These are phyloP conservation scores for Horisme vitalbata DNA, from an alignment of 2,888 invertebrate species.

Conservation along the genomic window DNA sequence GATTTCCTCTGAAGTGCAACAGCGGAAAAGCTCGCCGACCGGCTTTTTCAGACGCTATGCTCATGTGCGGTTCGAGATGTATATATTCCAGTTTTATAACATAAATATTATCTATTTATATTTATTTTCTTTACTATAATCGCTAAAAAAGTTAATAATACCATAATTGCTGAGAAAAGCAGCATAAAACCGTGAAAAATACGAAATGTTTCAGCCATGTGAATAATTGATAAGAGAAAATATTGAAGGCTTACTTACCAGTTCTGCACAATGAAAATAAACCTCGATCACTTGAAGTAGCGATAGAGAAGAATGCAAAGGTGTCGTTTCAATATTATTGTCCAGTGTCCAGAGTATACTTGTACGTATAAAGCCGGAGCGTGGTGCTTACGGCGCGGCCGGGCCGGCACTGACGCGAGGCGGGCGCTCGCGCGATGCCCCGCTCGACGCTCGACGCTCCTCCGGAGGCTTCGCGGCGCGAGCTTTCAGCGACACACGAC, in stretches of 20 bases:
- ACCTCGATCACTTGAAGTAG: slow-evolving; percentile 59
- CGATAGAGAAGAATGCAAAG: slow-evolving; percentile 48
- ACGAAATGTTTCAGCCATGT: slow-evolving; percentile 1
- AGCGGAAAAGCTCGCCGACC: slow-evolving; percentile 64
- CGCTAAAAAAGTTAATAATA: not conserved
- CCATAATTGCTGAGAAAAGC: not conserved
- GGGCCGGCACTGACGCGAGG: slow-evolving; percentile 81
- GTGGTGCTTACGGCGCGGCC: slow-evolving; percentile 79
- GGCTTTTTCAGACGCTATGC: slow-evolving; percentile 62
- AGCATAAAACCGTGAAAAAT: slow-evolving; percentile 4
- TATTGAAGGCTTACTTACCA: slow-evolving; percentile 66
- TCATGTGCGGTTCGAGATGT: slow-evolving; percentile 28
- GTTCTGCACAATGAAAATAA: slow-evolving; percentile 56
- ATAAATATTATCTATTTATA: not conserved
- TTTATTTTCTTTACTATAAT: not conserved
- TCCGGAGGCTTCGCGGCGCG: slow-evolving; percentile 77
- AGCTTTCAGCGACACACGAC: slow-evolving; percentile 80
- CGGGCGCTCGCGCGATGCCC: slow-evolving; percentile 45
- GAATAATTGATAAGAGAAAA: slow-evolving; percentile 8
- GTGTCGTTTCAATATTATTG: slow-evolving; percentile 49
- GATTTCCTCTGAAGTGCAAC: slow-evolving; percentile 44
- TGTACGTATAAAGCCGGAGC: slow-evolving; percentile 56
- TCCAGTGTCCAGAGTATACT: slow-evolving; percentile 60
- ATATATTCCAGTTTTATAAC: slow-evolving; percentile 1
- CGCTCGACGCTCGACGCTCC: slow-evolving; percentile 44